A percentile compares a stretch with the other conserved stretches of the same genome.
Evolutionary conservation across 2,113 vertebrate species (phyloP).

Genomic region (Orientallactaga bullata): DNA sequence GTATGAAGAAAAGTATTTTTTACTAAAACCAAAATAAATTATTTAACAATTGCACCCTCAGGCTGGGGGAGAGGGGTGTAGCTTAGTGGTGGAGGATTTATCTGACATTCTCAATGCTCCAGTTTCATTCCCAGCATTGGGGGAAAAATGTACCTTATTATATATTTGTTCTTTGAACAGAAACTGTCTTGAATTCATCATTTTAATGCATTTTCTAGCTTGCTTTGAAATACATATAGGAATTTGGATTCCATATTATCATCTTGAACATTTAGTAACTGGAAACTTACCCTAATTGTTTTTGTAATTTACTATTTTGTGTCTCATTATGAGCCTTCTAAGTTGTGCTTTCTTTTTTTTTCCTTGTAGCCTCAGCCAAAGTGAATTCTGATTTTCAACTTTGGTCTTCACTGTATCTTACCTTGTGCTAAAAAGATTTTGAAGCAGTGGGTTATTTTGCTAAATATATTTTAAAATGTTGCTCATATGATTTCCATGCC

Average conservation of each 20-base stretch:
- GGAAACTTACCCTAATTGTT: background rate
- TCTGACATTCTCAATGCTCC: background rate
- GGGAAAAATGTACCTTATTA: background rate
- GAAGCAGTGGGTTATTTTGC: constrained; percentile 36
- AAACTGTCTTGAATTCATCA: constrained; percentile 9
- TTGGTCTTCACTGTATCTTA: background rate
- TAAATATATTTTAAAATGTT: constrained; percentile 54
- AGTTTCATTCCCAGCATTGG: background rate
- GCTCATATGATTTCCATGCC: constrained; percentile 13
- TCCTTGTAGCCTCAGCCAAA: background rate
- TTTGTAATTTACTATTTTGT: constrained; percentile 9
- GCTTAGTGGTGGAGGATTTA: background rate
- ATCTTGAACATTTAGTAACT: constrained; percentile 15
- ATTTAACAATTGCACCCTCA: background rate
- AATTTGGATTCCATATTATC: background rate
- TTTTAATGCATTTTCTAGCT: constrained; percentile 16
- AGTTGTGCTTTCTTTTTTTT: background rate
- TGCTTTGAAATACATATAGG: constrained; percentile 43
- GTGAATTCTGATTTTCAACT: constrained; percentile 20
- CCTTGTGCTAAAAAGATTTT: background rate
- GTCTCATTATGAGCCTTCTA: background rate
- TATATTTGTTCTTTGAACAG: constrained; percentile 29
- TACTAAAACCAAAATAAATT: constrained; percentile 27
- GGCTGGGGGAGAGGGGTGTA: background rate
- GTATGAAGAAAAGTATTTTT: background rate